These are phyloP conservation scores for Antedon mediterranea DNA, from an alignment of 53 echinoderm and acorn worm genomes.

Conservation along the genomic window DNA sequence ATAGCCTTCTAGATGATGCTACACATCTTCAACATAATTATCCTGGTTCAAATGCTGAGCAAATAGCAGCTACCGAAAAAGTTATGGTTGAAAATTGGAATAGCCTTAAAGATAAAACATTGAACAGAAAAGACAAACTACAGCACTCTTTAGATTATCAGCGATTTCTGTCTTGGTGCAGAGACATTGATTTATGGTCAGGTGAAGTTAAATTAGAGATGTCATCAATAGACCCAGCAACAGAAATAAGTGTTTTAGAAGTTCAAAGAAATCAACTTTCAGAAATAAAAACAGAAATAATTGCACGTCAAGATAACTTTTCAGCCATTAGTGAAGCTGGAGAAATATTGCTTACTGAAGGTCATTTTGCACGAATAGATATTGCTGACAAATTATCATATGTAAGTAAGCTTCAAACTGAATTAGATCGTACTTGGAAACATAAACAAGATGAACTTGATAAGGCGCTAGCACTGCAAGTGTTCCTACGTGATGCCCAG, in stretches of 20 bases:
- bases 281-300: conserved; percentile 68
- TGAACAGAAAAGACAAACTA: conserved; percentile 32
- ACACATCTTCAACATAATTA: conserved; percentile 55
- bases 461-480: conserved; percentile 50
- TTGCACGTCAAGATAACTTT: conserved; percentile 77
- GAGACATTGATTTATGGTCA: conserved; percentile 69
- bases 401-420: conserved; percentile 46
- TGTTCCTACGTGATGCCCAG: conserved; percentile 76
- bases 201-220: conserved; percentile 63
- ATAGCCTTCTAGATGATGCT: conserved; percentile 53
- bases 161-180: conserved; percentile 54
- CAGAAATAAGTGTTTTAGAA: conserved; percentile 26
- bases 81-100: conserved; percentile 68
- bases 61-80: conserved; percentile 47
- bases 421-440: conserved; percentile 67
- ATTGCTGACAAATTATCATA: conserved; percentile 71
- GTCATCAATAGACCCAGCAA: conserved; percentile 11
- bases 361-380: conserved; percentile 79
- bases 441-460: conserved; percentile 55
- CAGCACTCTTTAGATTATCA: conserved; percentile 78
- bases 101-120: conserved; percentile 43
- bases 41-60: conserved; percentile 59
- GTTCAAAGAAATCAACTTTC: conserved; percentile 49
- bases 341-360: conserved; percentile 59
- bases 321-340: conserved; percentile 71